A percentile compares a stretch with the other conserved stretches of the same genome.
phyloP scores from a whole-genome alignment of 2,113 vertebrate genomes.

The Sinocyclocheilus maitianheensis region DNA sequence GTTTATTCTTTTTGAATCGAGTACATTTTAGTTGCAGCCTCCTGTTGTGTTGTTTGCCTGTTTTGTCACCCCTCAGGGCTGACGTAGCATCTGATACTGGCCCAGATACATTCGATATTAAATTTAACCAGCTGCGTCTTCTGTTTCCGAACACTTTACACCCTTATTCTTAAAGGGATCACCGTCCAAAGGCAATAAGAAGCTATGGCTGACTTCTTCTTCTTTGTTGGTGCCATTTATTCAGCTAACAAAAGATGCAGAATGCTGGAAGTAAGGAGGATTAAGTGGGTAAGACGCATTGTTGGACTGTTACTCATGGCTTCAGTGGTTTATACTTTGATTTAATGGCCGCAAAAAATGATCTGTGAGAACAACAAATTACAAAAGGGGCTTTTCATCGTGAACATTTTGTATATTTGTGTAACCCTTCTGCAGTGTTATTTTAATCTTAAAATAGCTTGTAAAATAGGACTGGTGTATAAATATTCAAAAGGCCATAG shows the following conservation, averaged over 20 bases:
- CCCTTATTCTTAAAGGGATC: conserved; percentile 45
- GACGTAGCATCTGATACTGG: conserved; percentile 37
- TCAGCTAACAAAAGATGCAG: conserved; percentile 45
- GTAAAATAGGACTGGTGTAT: conserved; percentile 3
- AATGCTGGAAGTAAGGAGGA: conserved; percentile 24
- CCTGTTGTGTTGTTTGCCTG: conserved; percentile 31
- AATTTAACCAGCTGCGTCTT: conserved; percentile 42
- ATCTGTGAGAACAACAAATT: background rate
- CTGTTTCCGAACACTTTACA: conserved; percentile 42
- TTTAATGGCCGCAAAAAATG: background rate
- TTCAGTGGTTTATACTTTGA: background rate
- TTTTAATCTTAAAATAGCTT: conserved; percentile 19
- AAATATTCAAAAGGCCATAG: conserved; percentile 6
- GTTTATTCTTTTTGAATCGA: background rate
- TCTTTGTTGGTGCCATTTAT: conserved; percentile 44
- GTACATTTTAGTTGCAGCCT: conserved; percentile 30
- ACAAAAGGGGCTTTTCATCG: conserved; percentile 2
- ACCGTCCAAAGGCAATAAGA: conserved; percentile 28
- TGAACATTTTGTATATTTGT: conserved; percentile 19
- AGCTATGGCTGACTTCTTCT: conserved; percentile 32
- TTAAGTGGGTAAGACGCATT: conserved; percentile 33
- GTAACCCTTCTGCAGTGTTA: background rate
- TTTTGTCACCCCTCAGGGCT: conserved; percentile 26
- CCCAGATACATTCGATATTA: conserved; percentile 51
- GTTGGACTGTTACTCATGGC: conserved; percentile 19